These are phyloP conservation scores for Agonopterix heracliana DNA, from an alignment of 2,888 invertebrate genomes.

Conservation along the genomic window DNA sequence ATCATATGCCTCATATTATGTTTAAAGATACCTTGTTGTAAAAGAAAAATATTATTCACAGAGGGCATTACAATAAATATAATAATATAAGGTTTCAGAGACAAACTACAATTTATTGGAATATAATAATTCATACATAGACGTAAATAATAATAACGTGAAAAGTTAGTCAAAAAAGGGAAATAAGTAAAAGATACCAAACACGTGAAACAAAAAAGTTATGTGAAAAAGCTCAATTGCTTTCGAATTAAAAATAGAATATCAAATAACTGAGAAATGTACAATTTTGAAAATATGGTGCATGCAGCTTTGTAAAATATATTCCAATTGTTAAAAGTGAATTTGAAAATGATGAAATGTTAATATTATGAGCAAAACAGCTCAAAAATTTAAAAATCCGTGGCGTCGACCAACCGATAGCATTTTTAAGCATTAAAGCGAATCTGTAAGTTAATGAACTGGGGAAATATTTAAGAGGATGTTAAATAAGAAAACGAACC, in stretches of 20 bases:
- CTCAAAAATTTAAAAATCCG: not conserved
- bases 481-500: slow-evolving; percentile 79
- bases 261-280: not conserved
- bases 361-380: not conserved
- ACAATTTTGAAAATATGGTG: not conserved
- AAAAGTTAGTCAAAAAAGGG: not conserved
- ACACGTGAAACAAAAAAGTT: not conserved
- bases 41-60: too few relatives aligned
- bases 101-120: not conserved
- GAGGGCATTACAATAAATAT: too few relatives aligned
- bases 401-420: slow-evolving; percentile 15
- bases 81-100: too few relatives aligned
- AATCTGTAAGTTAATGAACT: slow-evolving; percentile 41
- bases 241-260: too few relatives aligned
- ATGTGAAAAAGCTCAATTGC: too few relatives aligned
- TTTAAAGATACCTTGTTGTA: too few relatives aligned
- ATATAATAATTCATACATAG: not conserved
- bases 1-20: too few relatives aligned
- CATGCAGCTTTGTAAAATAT: not conserved
- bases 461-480: slow-evolving; percentile 52
- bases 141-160: not conserved
- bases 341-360: not conserved
- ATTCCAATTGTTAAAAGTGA: not conserved
- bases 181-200: slow-evolving; percentile 2
- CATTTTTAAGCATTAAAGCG: slow-evolving; percentile 54